These are phyloP conservation scores for Celastrina argiolus DNA, from an alignment of 2,888 invertebrate genomes.

Conservation along the genomic window DNA sequence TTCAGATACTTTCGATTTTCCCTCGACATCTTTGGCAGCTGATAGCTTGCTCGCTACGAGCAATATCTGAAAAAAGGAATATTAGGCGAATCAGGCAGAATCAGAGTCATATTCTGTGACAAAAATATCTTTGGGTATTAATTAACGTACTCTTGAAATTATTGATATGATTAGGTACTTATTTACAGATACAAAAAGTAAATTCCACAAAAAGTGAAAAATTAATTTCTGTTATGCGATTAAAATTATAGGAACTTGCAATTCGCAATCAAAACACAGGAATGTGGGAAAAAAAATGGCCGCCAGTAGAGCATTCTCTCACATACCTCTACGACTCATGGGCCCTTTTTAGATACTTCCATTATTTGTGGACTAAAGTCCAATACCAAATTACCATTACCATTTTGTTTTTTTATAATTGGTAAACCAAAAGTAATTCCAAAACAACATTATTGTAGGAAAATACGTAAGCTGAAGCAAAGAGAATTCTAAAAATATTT, in stretches of 20 bases:
- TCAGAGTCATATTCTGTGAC: no score
- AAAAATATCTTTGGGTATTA: no score
- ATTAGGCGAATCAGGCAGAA: not conserved
- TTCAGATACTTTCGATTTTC: conserved; percentile 55
- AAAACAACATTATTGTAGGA: no score
- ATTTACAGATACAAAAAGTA: not conserved
- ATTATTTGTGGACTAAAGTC: no score
- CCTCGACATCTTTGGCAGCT: conserved; percentile 51
- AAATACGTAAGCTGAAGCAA: no score
- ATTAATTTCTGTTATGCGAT: not conserved
- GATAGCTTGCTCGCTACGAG: conserved; percentile 58
- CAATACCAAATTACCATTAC: no score
- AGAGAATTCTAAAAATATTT: no score
- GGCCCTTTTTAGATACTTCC: not conserved
- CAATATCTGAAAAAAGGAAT: conserved; percentile 52
- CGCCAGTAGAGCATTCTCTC: conserved; percentile 6
- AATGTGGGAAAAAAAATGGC: not conserved
- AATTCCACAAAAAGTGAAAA: not conserved
- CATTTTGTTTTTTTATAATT: no score
- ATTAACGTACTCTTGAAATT: no score
- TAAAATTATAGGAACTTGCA: not conserved
- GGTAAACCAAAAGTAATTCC: no score
- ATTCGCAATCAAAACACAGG: not conserved
- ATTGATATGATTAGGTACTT: no score
- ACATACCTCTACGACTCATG: conserved; percentile 16